Percentiles rank a stretch among this genome's conserved stretches.
These are phyloP conservation scores for Lacanobia oleracea DNA, from an alignment of 2,888 invertebrate genomes.

Conservation along the genomic window DNA sequence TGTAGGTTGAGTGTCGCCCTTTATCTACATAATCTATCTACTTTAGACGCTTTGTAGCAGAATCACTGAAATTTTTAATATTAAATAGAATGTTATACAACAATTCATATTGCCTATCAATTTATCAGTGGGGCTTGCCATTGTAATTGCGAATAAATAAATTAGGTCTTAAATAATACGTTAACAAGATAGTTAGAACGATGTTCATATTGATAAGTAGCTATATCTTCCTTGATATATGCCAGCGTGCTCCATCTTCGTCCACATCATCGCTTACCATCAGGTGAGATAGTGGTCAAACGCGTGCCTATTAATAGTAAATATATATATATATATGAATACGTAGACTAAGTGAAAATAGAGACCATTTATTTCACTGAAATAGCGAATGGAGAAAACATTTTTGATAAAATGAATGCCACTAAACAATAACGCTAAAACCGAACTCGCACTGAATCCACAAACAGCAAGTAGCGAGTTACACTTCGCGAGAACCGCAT, in stretches of 20 bases:
- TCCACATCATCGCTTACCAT: too few species aligned
- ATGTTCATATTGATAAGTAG: not conserved
- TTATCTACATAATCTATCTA: conserved; percentile 7
- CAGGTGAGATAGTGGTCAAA: too few species aligned
- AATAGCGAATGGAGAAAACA: conserved; percentile 23
- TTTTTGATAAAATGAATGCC: conserved; percentile 28
- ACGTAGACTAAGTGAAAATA: not conserved
- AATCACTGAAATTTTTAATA: conserved; percentile 4
- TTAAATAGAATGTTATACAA: not conserved
- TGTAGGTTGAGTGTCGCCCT: conserved; percentile 15
- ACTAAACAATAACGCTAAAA: conserved; percentile 41
- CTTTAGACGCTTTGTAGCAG: conserved; percentile 11
- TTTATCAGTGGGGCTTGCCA: conserved; percentile 4
- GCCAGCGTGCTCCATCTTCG: too few species aligned
- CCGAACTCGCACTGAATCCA: conserved; percentile 29
- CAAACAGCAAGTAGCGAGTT: conserved; percentile 35
- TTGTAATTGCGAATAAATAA: conserved; percentile 19
- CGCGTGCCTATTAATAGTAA: too few species aligned
- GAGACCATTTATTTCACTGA: not conserved
- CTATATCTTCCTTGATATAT: too few species aligned
- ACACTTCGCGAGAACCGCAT: conserved; percentile 19
- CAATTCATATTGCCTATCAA: conserved; percentile 5
- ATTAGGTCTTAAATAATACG: not conserved
- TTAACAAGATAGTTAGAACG: not conserved
- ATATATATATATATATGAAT: too few species aligned